These are phyloP conservation scores for Carposina sasakii DNA, from an alignment of 1,140 invertebrate species.

Conservation along the genomic window DNA sequence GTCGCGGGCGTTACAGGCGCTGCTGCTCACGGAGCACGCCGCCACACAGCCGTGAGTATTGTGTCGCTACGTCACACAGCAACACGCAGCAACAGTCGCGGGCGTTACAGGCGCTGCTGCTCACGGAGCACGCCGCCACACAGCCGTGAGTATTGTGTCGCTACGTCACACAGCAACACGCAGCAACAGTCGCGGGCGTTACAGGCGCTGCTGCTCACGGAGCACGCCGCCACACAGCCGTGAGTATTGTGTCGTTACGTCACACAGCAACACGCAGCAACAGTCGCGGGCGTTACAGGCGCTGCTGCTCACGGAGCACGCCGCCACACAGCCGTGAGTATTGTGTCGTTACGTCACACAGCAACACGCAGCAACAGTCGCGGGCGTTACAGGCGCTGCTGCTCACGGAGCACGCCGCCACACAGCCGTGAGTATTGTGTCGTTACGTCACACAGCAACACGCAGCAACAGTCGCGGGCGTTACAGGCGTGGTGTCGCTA, in stretches of 20 bases:
- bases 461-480: too few relatives aligned
- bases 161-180: too few relatives aligned
- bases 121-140: constrained; percentile 73
- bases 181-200: constrained; percentile 74
- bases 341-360: too few relatives aligned
- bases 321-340: constrained; percentile 44
- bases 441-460: too few relatives aligned
- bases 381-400: constrained; percentile 76
- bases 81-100: constrained; percentile 71
- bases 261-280: constrained; percentile 59
- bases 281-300: constrained; percentile 77
- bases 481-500: too few relatives aligned
- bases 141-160: constrained; percentile 55
- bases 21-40: constrained; percentile 75
- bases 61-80: too few relatives aligned
- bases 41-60: constrained; percentile 47
- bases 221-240: constrained; percentile 62
- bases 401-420: constrained; percentile 73
- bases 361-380: constrained; percentile 70
- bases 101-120: constrained; percentile 75
- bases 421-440: constrained; percentile 51
- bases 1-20: constrained; percentile 76
- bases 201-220: constrained; percentile 76
- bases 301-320: constrained; percentile 75
- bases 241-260: too few relatives aligned